A percentile compares a stretch with the other conserved stretches of the same genome.
Conservation (phyloP, 2,797 vertebrate species). For the Rhinophrynus dorsalis region DNA sequence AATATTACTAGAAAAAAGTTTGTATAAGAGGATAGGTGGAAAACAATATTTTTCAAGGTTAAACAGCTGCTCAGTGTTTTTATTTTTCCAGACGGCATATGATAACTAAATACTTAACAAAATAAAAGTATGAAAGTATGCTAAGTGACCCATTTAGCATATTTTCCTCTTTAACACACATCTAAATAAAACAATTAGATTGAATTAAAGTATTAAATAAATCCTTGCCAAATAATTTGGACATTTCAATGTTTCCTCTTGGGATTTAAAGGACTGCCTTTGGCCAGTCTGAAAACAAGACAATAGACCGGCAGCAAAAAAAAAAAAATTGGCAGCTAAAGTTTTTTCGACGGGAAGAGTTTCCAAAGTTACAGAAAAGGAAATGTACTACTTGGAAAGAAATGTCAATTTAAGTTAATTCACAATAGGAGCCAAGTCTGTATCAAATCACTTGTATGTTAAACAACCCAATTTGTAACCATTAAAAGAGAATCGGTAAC, state of each 20-base stretch:
- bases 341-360: constrained; percentile 84
- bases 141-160: constrained; percentile 4
- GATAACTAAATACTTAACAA: constrained; percentile 2
- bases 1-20: background rate
- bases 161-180: constrained; percentile 37
- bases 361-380: constrained; percentile 80
- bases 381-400: constrained; percentile 79
- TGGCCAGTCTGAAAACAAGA: constrained; percentile 59
- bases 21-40: background rate
- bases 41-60: background rate
- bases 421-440: constrained; percentile 42
- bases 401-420: constrained; percentile 71
- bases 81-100: constrained; percentile 2
- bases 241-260: constrained; percentile 64
- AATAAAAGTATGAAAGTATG: background rate
- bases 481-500: background rate
- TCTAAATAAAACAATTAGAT: constrained; percentile 61
- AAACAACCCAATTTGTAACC: background rate
- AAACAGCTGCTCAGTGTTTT: constrained; percentile 11
- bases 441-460: background rate
- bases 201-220: constrained; percentile 62
- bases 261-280: constrained; percentile 58
- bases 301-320: constrained; percentile 57
- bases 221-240: constrained; percentile 62
- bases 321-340: constrained; percentile 65